Base-by-base conservation (phyloP, 2,888 invertebrate genomes). In the Xylota sylvarum region DNA sequence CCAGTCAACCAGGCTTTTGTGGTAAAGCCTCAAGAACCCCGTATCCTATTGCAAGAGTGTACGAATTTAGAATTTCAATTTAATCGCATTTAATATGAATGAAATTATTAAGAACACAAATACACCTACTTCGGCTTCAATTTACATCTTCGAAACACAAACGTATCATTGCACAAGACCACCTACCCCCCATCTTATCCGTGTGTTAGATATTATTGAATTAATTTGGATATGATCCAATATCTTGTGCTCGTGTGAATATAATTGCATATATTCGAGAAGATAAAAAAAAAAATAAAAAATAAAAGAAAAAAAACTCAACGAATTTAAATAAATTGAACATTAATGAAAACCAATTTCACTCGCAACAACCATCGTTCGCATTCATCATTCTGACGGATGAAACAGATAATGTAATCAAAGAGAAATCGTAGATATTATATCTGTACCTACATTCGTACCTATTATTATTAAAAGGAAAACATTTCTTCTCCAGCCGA, bases 401-500 rank as follows among this genome's bases (percentile, higher is more conserved):
- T 74, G n/a, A 74, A 43, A 27, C 43, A 65, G 62, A 74, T 74
- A 74, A 56, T 46, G 17, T 64, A 55, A 74, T 55, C 64, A 74
- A 55, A 74, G 32, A 55, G 19, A 52, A 65, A 32, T 74, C 43
- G 43, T 43, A 55, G 30, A 74, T 64, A 52, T 62, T 50, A 30
- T 55, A 69, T 69, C 55, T 37, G 43, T 37, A 37, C 3, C 1
- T 23, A 3, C 3, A 23, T 23, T 23, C 23, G 23, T 32, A 32
- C 37, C 32, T 58, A 56, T 56, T 46, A 32, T 56, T 56, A 30
- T 46, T 56, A 46, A 56, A 70, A 46, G 17, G 43, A 69, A 69
- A 30, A 9, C 43, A n/a, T 17, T 7, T 50, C 50, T 7, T 50
- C 50, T 27, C 37, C 4, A 19, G 48, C 14, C 43, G 43, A 37